A percentile compares a stretch with the other conserved stretches of the same genome.
phyloP scores from a whole-genome alignment of 1,140 invertebrate genomes.

The Aphelinus certus region DNA sequence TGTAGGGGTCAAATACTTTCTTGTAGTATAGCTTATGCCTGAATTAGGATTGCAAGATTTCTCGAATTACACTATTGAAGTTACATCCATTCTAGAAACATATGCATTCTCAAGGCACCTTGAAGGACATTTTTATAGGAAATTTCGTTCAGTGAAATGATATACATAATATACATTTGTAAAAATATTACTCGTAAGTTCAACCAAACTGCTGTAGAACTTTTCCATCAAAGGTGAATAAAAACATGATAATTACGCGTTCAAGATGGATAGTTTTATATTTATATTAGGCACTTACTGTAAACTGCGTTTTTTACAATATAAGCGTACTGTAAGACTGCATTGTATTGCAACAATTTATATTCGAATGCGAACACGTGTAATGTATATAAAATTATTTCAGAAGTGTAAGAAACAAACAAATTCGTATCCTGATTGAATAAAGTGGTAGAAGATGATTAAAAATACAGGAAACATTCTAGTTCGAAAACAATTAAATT shows the following conservation, averaged over 20 bases:
- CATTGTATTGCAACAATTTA: conserved; percentile 31
- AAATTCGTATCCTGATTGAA: conserved; percentile 19
- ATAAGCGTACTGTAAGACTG: conserved; percentile 29
- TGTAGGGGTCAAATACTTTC: too few relatives aligned
- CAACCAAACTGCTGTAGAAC: not conserved
- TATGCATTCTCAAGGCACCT: too few relatives aligned
- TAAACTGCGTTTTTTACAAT: conserved; percentile 32
- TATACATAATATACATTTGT: conserved; percentile 1
- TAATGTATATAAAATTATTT: conserved; percentile 28
- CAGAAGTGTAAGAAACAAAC: not conserved
- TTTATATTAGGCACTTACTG: conserved; percentile 30
- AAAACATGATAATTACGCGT: not conserved
- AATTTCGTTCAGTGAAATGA: not conserved
- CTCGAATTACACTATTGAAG: too few relatives aligned
- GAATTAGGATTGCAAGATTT: too few relatives aligned
- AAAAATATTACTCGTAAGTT: conserved; percentile 4
- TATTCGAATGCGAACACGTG: conserved; percentile 15
- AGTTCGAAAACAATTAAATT: conserved; percentile 31
- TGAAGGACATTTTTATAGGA: not conserved
- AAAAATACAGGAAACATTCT: conserved; percentile 16
- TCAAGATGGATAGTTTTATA: conserved; percentile 8
- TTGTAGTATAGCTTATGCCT: too few relatives aligned
- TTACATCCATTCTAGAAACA: too few relatives aligned
- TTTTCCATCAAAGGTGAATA: conserved; percentile 5
- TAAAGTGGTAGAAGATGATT: conserved; percentile 18